These are phyloP conservation scores for Caenorhabditis sp. DNA, from an alignment of 2,888 invertebrate genomes.

Conservation along the genomic window DNA sequence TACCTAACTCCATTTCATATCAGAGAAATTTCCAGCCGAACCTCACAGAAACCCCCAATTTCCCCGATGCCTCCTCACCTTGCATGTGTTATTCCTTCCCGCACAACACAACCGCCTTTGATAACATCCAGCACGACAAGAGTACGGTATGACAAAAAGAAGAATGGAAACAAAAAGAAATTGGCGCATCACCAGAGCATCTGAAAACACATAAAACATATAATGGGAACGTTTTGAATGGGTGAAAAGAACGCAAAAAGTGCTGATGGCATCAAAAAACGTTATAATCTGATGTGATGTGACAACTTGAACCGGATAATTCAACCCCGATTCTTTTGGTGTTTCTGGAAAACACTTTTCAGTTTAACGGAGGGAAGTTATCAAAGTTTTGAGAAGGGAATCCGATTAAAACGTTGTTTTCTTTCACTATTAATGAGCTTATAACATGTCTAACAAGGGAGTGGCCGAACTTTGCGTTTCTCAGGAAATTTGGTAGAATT, in stretches of 20 bases:
- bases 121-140: conserved; percentile 69
- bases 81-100: conserved; percentile 75
- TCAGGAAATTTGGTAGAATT: neutral
- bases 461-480: neutral
- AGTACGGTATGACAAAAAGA: conserved; percentile 36
- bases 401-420: conserved; percentile 36
- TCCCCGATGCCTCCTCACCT: conserved; percentile 22
- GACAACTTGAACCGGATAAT: conserved; percentile 37
- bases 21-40: neutral
- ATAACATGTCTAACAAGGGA: conserved; percentile 16
- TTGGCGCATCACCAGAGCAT: conserved; percentile 50
- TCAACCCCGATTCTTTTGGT: conserved; percentile 11
- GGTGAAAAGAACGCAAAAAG: conserved; percentile 14
- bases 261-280: conserved; percentile 37
- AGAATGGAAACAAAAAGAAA: conserved; percentile 31
- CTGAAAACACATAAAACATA: conserved; percentile 33
- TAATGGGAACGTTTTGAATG: neutral
- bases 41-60: neutral
- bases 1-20: too few species aligned
- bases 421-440: conserved; percentile 17
- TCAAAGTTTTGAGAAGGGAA: conserved; percentile 36
- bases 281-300: conserved; percentile 42
- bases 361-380: neutral
- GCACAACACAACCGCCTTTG: conserved; percentile 74
- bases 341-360: conserved; percentile 2